phyloP scores from a whole-genome alignment of 2,888 invertebrate species.

The Drosophila vallismaia region DNA sequence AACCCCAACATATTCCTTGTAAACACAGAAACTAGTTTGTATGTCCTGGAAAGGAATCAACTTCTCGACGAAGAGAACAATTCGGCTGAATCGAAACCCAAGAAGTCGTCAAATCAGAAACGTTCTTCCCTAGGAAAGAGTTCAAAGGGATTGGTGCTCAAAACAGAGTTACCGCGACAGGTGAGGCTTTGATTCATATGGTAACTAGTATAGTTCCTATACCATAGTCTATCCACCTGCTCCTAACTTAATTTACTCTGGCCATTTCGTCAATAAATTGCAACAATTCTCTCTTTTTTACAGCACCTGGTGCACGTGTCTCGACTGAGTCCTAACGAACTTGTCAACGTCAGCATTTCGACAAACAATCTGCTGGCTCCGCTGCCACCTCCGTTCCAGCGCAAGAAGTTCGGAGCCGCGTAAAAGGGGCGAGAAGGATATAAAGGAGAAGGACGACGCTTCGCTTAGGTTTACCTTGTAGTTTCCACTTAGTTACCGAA shows the following conservation, averaged over 20 bases:
- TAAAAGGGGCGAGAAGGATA: conserved; percentile 46
- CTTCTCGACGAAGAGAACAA: neutral
- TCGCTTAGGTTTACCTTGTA: conserved; percentile 37
- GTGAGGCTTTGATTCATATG: conserved; percentile 52
- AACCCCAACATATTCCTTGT: conserved; percentile 88
- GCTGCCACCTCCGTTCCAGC: conserved; percentile 88
- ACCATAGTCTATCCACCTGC: neutral
- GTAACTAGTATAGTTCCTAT: neutral
- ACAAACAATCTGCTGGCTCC: conserved; percentile 88
- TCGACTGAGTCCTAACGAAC: conserved; percentile 88
- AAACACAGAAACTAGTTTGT: conserved; percentile 88
- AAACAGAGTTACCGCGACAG: conserved; percentile 62
- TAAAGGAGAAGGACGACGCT: neutral
- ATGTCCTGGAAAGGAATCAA: conserved; percentile 82
- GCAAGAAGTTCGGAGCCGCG: conserved; percentile 87
- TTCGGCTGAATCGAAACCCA: conserved; percentile 84
- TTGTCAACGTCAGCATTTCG: conserved; percentile 91
- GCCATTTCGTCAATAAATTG: neutral
- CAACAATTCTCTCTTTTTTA: conserved; percentile 27
- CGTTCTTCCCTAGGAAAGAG: conserved; percentile 16
- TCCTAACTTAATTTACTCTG: neutral
- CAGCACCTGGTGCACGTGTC: conserved; percentile 91
- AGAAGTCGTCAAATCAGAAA: conserved; percentile 83
- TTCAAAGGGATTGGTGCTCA: conserved; percentile 52
- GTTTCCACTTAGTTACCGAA: conserved; percentile 47